These are phyloP conservation scores for Eulimnadia texana DNA, from an alignment of 1,140 invertebrate species.

Conservation along the genomic window DNA sequence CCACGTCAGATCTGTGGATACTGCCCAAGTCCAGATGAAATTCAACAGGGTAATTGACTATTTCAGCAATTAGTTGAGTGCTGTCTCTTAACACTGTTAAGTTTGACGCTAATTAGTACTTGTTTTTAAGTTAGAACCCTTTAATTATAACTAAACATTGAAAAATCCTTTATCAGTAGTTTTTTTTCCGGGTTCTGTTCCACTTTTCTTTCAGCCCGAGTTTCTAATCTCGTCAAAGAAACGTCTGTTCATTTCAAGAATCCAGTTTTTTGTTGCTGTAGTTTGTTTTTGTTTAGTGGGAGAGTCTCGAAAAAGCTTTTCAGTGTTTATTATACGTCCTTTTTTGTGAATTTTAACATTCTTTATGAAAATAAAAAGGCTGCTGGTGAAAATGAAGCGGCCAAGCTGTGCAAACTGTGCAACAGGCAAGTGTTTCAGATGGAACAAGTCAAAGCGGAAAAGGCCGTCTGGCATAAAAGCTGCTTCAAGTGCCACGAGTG, in stretches of 20 bases:
- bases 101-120: too few species aligned
- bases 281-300: too few species aligned
- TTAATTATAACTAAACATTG: too few species aligned
- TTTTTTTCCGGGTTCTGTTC: too few species aligned
- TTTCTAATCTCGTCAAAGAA: too few species aligned
- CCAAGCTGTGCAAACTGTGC: slow-evolving; percentile 53
- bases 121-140: too few species aligned
- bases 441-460: slow-evolving; percentile 81
- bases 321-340: neutral
- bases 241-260: too few species aligned
- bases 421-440: slow-evolving; percentile 82
- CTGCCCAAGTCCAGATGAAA: slow-evolving; percentile 48
- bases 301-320: too few species aligned
- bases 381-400: slow-evolving; percentile 19
- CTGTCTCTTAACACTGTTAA: too few species aligned
- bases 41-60: slow-evolving; percentile 45
- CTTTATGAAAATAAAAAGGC: slow-evolving; percentile 9
- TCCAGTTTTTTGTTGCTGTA: too few species aligned
- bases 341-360: neutral
- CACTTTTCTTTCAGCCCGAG: too few species aligned
- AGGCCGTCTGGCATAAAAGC: slow-evolving; percentile 72
- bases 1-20: slow-evolving; percentile 47
- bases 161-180: too few species aligned
- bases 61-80: slow-evolving; percentile 1
- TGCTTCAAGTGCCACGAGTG: slow-evolving; percentile 83